Evolutionary conservation across 1,140 invertebrate species (phyloP).

Genomic region (Platyscapa corneri): DNA sequence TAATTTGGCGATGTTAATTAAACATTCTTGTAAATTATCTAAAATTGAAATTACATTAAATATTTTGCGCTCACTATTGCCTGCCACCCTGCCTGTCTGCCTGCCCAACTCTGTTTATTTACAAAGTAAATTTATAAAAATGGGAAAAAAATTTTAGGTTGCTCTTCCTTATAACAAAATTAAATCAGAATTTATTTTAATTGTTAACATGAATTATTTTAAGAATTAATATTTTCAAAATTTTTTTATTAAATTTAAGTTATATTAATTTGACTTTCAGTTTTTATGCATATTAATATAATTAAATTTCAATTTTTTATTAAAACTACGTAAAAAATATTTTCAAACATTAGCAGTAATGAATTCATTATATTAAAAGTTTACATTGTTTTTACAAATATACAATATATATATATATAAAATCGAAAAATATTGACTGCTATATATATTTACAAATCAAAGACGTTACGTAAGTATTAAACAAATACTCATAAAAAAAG

Average conservation of each 20-base stretch:
- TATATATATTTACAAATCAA: conserved; percentile 33
- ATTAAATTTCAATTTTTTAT: neutral
- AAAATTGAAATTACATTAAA: conserved; percentile 67
- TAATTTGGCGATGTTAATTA: conserved; percentile 54
- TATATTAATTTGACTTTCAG: neutral
- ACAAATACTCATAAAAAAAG: conserved; percentile 19
- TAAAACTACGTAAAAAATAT: neutral
- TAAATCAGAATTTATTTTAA: neutral
- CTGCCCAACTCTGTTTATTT: conserved; percentile 53
- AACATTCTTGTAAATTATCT: conserved; percentile 67
- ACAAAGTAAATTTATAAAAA: conserved; percentile 18
- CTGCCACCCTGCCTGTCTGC: conserved; percentile 67
- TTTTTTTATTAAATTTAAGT: neutral
- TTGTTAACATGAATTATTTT: neutral
- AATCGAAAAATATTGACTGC: neutral
- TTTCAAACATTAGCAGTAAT: neutral
- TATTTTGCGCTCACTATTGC: conserved; percentile 68
- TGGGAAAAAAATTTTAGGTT: conserved; percentile 33
- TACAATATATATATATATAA: no score
- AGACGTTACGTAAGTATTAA: conserved; percentile 20
- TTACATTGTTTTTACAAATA: conserved; percentile 7
- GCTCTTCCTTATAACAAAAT: conserved; percentile 16
- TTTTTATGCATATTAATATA: neutral
- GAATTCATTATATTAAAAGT: neutral
- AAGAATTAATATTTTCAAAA: conserved; percentile 8